Conservation (phyloP, 2,888 invertebrate species). For the Thecocarcelia acutangulata region DNA sequence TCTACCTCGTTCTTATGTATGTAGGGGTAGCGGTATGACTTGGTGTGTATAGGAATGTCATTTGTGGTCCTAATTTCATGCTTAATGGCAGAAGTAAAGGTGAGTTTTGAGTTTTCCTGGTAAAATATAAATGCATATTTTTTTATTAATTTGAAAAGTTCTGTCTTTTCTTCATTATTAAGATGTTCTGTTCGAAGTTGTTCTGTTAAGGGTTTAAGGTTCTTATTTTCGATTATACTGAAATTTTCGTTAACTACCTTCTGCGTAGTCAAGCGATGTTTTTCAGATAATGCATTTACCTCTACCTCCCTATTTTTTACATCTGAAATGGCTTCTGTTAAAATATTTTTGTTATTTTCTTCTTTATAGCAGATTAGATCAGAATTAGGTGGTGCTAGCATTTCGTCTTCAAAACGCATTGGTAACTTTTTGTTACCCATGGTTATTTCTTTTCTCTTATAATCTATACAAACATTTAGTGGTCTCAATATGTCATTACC, state of each 20-base stretch:
- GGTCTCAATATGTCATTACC: constrained; percentile 21
- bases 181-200: constrained; percentile 18
- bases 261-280: constrained; percentile 17
- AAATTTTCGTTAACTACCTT: constrained; percentile 30
- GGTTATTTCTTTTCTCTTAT: constrained; percentile 28
- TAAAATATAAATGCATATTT: no score
- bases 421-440: constrained; percentile 22
- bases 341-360: constrained; percentile 20
- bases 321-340: constrained; percentile 27
- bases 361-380: constrained; percentile 21
- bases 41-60: no score
- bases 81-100: no score
- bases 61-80: no score
- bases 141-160: no score
- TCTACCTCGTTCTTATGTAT: no score
- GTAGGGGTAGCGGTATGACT: no score
- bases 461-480: constrained; percentile 29
- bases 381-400: constrained; percentile 29
- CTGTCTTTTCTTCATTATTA: no score
- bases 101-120: no score
- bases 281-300: constrained; percentile 12
- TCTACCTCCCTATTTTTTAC: constrained; percentile 26
- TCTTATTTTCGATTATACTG: constrained; percentile 11
- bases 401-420: constrained; percentile 27
- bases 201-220: constrained; percentile 12